A percentile compares a stretch with the other conserved stretches of the same genome.
These are phyloP conservation scores for Malacoctenus gilli DNA, from an alignment of 2,797 vertebrate genomes.

Conservation along the genomic window DNA sequence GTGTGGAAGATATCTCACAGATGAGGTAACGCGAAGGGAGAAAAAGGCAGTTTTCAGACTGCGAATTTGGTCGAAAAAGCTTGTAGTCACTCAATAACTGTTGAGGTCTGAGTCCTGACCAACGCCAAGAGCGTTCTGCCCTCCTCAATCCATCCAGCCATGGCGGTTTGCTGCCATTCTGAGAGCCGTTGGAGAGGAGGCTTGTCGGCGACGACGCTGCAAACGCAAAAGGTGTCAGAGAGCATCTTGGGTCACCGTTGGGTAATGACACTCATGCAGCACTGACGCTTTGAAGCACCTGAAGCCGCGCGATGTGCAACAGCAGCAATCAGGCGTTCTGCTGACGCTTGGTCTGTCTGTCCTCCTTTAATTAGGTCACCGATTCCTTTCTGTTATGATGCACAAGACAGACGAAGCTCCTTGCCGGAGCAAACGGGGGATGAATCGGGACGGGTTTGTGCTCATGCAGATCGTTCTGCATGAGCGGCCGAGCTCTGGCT, in stretches of 20 bases:
- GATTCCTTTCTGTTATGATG: constrained; percentile 65
- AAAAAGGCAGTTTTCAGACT: too few relatives aligned
- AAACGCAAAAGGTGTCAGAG: constrained; percentile 33
- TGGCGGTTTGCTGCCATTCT: constrained; percentile 25
- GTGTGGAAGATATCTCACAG: constrained; percentile 13
- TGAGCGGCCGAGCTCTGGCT: constrained; percentile 39
- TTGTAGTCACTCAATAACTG: too few relatives aligned
- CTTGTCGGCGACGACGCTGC: constrained; percentile 13
- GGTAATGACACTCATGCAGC: constrained; percentile 28
- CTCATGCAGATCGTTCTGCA: constrained; percentile 54
- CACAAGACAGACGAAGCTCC: constrained; percentile 33
- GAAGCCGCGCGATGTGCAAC: constrained; percentile 53
- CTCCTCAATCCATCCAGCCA: too few relatives aligned
- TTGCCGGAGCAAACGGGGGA: constrained; percentile 14
- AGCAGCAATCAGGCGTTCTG: constrained; percentile 56
- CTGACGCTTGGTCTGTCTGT: constrained; percentile 61
- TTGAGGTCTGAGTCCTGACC: too few relatives aligned
- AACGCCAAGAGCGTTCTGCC: too few relatives aligned
- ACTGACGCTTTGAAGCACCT: constrained; percentile 42
- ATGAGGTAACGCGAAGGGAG: too few relatives aligned
- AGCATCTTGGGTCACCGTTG: constrained; percentile 48
- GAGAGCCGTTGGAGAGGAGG: constrained; percentile 6
- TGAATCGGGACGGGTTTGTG: constrained; percentile 21
- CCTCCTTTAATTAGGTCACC: constrained; percentile 69
- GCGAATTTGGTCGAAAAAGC: too few relatives aligned